Percentiles rank a stretch among this genome's conserved stretches.
Conservation (phyloP, 1,140 invertebrate species). For the Trissolcus basalis region DNA sequence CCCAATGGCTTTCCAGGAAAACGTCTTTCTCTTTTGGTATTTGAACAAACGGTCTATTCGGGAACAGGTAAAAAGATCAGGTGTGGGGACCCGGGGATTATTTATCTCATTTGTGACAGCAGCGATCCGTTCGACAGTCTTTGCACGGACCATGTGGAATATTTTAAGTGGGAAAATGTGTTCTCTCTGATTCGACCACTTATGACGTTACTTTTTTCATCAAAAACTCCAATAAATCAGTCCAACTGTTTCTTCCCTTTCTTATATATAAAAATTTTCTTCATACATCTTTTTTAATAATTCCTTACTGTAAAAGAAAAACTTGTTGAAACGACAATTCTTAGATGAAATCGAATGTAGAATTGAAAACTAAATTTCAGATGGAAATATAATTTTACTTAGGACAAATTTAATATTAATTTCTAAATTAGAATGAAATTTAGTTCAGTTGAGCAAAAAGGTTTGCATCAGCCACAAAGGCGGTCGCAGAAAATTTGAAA, state of each 20-base stretch:
- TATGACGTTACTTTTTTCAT: not conserved
- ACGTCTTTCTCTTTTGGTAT: constrained; percentile 6
- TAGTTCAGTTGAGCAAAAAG: not conserved
- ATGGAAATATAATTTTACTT: no score
- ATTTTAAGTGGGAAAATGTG: constrained; percentile 8
- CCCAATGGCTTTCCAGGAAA: constrained; percentile 11
- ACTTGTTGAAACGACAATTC: no score
- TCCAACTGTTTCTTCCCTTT: not conserved
- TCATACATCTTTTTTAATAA: no score
- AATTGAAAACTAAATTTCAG: no score
- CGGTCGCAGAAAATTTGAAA: not conserved
- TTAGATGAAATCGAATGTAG: no score
- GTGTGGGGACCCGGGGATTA: constrained; percentile 5
- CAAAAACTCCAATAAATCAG: not conserved
- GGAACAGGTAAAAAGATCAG: constrained; percentile 24
- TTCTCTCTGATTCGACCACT: not conserved
- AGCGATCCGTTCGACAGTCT: constrained; percentile 3
- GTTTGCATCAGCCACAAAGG: no score
- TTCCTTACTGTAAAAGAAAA: no score
- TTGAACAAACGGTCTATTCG: constrained; percentile 11
- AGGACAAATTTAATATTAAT: no score
- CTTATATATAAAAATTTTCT: no score
- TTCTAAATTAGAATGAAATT: not conserved
- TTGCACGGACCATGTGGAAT: constrained; percentile 2
- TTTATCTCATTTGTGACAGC: constrained; percentile 17